These are phyloP conservation scores for Ochlodes sylvanus DNA, from an alignment of 2,888 invertebrate species.

Conservation along the genomic window DNA sequence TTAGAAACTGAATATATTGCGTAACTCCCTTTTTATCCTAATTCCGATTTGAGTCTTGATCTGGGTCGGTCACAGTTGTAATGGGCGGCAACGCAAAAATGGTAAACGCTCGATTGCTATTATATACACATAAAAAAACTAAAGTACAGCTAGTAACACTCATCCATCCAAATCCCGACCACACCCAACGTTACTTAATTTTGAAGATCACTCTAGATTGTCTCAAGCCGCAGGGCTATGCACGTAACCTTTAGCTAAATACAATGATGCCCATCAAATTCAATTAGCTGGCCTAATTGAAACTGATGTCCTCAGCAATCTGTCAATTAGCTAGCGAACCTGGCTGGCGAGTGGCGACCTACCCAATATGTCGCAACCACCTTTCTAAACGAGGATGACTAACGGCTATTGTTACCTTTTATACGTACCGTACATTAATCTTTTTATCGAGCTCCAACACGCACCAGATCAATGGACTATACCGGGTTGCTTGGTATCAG, in stretches of 20 bases:
- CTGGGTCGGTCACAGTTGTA: no score
- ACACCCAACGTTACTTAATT: neutral
- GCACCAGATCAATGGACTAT: neutral
- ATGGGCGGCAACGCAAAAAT: no score
- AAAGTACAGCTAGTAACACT: no score
- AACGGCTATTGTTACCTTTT: constrained; percentile 54
- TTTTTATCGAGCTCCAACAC: constrained; percentile 3
- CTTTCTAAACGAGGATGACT: constrained; percentile 55
- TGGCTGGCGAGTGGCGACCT: constrained; percentile 63
- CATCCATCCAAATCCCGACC: neutral
- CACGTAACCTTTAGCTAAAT: constrained; percentile 9
- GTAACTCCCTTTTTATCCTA: no score
- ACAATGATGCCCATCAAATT: constrained; percentile 14
- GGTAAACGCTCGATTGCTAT: no score
- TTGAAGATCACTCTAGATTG: constrained; percentile 5
- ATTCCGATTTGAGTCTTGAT: no score
- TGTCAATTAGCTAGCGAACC: constrained; percentile 79
- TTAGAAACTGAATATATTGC: neutral
- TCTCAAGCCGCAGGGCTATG: constrained; percentile 7
- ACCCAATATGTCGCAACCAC: constrained; percentile 53
- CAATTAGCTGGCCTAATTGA: constrained; percentile 37
- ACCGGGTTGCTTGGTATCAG: neutral
- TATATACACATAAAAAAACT: no score
- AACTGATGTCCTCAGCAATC: constrained; percentile 67
- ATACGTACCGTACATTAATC: constrained; percentile 16